phyloP scores from a whole-genome alignment of 1,140 invertebrate genomes.

The Trichogramma pretiosum region DNA sequence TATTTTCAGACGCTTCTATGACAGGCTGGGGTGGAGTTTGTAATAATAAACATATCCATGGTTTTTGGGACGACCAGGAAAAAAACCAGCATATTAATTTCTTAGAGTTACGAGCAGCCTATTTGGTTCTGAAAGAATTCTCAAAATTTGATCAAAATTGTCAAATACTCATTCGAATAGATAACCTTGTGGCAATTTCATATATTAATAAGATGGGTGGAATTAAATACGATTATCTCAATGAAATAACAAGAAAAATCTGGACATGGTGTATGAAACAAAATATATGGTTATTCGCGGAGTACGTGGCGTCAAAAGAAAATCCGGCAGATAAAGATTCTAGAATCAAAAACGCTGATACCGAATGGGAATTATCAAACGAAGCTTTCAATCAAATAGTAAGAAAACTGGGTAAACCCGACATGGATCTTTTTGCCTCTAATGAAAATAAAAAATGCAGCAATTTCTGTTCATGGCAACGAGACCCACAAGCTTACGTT shows the following conservation, averaged over 20 bases:
- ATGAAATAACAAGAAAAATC: conserved; percentile 13
- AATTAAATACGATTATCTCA: conserved; percentile 5
- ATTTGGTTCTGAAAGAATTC: conserved; percentile 33
- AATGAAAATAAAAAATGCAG: conserved; percentile 5
- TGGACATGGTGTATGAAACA: conserved; percentile 15
- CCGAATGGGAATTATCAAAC: conserved; percentile 13
- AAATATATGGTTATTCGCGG: conserved; percentile 14
- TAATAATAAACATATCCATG: conserved; percentile 20
- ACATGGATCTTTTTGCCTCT: conserved; percentile 10
- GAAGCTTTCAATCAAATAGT: conserved; percentile 9
- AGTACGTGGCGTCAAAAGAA: conserved; percentile 4
- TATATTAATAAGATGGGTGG: conserved; percentile 23
- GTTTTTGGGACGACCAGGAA: conserved; percentile 24
- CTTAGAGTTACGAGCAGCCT: conserved; percentile 30
- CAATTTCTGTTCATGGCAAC: background rate
- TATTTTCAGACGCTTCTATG: conserved; percentile 32
- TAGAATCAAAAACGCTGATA: conserved; percentile 10
- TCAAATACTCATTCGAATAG: conserved; percentile 21
- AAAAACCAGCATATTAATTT: conserved; percentile 30
- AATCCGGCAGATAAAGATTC: conserved; percentile 10
- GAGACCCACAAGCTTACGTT: background rate
- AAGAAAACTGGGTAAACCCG: background rate
- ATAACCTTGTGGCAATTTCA: conserved; percentile 21
- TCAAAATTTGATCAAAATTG: conserved; percentile 22
- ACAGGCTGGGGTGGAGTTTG: conserved; percentile 32